Percentiles rank a stretch among this genome's conserved stretches.
Conservation (phyloP, 1,140 invertebrate species). For the Procambarus clarkii region DNA sequence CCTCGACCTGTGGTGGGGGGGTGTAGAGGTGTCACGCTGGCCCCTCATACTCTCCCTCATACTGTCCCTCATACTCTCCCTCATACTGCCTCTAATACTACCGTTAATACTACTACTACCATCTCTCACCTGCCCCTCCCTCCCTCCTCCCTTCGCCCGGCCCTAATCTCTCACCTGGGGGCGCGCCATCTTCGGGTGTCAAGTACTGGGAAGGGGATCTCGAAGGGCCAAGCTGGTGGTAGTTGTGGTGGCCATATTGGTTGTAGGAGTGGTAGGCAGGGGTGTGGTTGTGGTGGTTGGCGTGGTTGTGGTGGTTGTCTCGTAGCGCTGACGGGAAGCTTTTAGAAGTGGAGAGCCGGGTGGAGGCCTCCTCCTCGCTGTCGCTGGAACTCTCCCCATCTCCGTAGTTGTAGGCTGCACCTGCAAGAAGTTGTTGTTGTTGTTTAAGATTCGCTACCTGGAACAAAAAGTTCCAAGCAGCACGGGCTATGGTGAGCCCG, state of each 20-base stretch:
- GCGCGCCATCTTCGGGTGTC: conserved; percentile 12
- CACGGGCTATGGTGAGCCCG: neutral
- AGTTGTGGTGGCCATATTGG: conserved; percentile 59
- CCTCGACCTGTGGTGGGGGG: neutral
- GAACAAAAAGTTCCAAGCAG: no score
- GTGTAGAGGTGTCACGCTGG: neutral
- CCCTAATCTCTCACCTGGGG: neutral
- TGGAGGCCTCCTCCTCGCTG: conserved; percentile 85
- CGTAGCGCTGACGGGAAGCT: conserved; percentile 74
- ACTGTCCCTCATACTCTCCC: neutral
- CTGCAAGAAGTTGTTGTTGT: conserved; percentile 67
- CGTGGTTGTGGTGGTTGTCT: conserved; percentile 51
- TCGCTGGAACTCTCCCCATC: conserved; percentile 83
- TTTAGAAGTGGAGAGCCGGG: conserved; percentile 79
- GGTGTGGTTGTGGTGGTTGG: neutral
- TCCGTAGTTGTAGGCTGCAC: conserved; percentile 80
- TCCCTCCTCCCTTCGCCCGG: neutral
- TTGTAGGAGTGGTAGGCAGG: conserved; percentile 52
- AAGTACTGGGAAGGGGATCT: conserved; percentile 45
- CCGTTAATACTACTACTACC: neutral
- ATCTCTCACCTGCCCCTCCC: neutral
- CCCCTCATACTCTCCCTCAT: neutral
- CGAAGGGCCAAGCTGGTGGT: conserved; percentile 63
- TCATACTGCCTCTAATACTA: neutral
- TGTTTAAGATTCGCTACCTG: no score